Base-by-base conservation (phyloP, 2,888 invertebrate species). In the Xanthorhoe designata region DNA sequence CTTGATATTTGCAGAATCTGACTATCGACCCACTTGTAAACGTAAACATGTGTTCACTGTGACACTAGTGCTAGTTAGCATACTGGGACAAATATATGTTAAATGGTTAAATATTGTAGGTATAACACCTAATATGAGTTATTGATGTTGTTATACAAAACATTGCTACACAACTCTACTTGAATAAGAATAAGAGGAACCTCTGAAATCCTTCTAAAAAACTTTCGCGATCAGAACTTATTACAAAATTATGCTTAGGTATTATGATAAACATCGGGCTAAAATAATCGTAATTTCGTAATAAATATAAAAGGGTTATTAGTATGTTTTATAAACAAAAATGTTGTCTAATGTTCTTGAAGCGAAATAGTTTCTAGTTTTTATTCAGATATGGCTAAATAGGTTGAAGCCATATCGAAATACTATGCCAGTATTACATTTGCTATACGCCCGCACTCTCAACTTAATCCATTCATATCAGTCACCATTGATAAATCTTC, bases 1-100 rank as follows among this genome's bases (percentile, higher is more conserved):
- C 60, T 68, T 62, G 66, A 64, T 79, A 67, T 75, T 75, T 67
- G 63, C 72, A 54, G 54, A 72, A 72, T 71, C 64, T 62, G 62
- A 13, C 54, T 58, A 71, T 73, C 69, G 71, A 75, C 73, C 73
- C 69, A 73, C 71, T 62, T 75, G 63, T 60, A 38, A 62, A 64
- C 32, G 70, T 67, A 67, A 70, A 70, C 64, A 70, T 61, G 52
- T 62, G 53, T 49, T 18, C 52, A 56, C 42, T 60, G 50, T 32
- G 59, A 50, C 52, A 50, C 45, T 54, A 42, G 15, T 47, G 52
- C 61, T 58, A 19, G 54, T 60, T 64, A 60, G 55, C 55, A 51
- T 59, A 24, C 45, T 58, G 29, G 59, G 35, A 50, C 59, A 59
- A 55, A 54, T 60, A 42, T 51, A 42, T 58, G 24, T 18, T 58